Evolutionary conservation across 1,140 invertebrate species (phyloP).

Genomic region (Musca vetustissima): DNA sequence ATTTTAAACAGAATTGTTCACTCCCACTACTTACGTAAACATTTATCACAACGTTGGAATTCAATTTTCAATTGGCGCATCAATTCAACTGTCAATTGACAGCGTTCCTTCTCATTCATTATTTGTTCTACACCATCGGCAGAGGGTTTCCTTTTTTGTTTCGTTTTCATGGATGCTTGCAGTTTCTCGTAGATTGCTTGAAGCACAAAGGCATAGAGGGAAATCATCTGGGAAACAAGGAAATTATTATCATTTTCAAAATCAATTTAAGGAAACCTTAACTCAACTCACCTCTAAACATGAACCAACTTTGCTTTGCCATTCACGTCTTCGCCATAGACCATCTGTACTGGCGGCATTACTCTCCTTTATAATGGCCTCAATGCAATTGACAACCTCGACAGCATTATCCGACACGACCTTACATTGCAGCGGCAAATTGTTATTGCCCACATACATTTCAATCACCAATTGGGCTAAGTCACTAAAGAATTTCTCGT

Average conservation of each 20-base stretch:
- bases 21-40: conserved; percentile 39
- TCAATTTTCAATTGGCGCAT: conserved; percentile 51
- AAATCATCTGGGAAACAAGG: conserved; percentile 42
- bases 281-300: conserved; percentile 42
- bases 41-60: conserved; percentile 43
- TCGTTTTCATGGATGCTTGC: conserved; percentile 40
- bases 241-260: neutral
- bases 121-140: conserved; percentile 24
- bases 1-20: neutral
- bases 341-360: conserved; percentile 42
- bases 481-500: conserved; percentile 49
- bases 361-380: conserved; percentile 40
- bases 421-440: conserved; percentile 40
- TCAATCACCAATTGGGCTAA: conserved; percentile 45
- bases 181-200: conserved; percentile 50
- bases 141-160: conserved; percentile 39
- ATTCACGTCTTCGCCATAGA: conserved; percentile 42
- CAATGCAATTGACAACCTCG: conserved; percentile 36
- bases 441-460: conserved; percentile 35
- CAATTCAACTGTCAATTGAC: conserved; percentile 44
- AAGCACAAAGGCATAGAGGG: conserved; percentile 51
- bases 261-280: no score
- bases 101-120: conserved; percentile 50
- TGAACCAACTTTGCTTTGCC: conserved; percentile 45
- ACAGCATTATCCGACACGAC: conserved; percentile 41